A percentile compares a stretch with the other conserved stretches of the same genome.
Conservation (phyloP, 2,113 vertebrate genomes). For the Engraulis encrasicolus region DNA sequence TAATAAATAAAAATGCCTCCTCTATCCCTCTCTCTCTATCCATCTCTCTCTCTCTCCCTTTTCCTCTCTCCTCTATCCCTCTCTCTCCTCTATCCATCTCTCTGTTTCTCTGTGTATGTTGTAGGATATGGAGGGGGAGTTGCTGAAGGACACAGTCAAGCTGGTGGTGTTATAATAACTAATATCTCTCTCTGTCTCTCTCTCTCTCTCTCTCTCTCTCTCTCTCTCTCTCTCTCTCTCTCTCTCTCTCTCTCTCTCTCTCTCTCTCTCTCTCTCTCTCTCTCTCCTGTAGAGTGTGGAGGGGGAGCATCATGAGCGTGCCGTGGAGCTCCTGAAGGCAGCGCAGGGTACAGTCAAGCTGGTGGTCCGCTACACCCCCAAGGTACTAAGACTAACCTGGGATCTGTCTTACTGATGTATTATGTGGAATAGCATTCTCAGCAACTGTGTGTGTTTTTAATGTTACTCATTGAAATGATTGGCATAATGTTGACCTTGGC, state of each 20-base stretch:
- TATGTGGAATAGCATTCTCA: no score
- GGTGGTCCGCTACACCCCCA: constrained; percentile 95
- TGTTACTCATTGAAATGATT: no score
- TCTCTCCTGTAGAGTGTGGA: constrained; percentile 94
- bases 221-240: not conserved
- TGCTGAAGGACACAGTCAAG: no score
- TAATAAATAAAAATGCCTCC: no score
- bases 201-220: not conserved
- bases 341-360: constrained; percentile 96
- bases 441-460: no score
- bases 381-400: no score
- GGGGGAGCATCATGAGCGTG: constrained; percentile 96
- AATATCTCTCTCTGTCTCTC: not conserved
- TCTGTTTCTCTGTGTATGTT: not conserved
- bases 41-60: no score
- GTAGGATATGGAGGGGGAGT: no score
- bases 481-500: no score
- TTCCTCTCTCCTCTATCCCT: not conserved
- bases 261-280: constrained; percentile 50
- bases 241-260: constrained; percentile 25
- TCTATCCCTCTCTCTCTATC: no score
- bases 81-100: not conserved
- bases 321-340: constrained; percentile 95
- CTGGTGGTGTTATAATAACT: no score
- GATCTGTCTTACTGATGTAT: no score